Base-by-base conservation (phyloP, 2,888 invertebrate genomes). In the Sipunculus nudus region DNA sequence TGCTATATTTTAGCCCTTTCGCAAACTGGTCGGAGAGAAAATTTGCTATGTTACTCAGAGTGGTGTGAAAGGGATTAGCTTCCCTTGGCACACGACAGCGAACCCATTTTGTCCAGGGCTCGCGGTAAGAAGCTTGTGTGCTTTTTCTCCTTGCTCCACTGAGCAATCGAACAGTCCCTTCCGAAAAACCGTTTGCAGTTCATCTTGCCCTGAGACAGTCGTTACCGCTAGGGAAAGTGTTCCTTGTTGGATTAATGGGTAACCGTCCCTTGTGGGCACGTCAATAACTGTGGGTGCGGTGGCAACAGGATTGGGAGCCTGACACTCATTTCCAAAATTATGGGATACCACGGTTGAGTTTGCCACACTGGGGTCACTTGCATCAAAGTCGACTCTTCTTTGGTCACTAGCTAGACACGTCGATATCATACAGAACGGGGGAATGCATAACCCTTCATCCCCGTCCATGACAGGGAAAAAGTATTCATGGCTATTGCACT, bases 41-140 rank as follows among this genome's bases (percentile, higher is more conserved):
- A 19, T 43, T 43, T 16, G 19, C 19, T 10, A 43, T 19, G 8
- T 43, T 43, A 8, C 13, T 8, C 43, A 43, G 8, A 43, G 43
- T 16, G 10, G 10, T 21, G 8, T 43, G 13, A 43, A 43, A 8
- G 13, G 43, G 46, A 55, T 47, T 13, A 26, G 26, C 21, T 10
- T 23, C 28, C 48, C 48, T 10, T 26, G 19, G 10, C 19, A 21
- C 6, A 47, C 48, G 26, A 13, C 48, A 47, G 48, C 48, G 10
- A 47, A 47, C 48, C 48, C 48, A 47, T 16, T 53, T 43, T 43
- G 13, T 19, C 19, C 43, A 43, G 43, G 43, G 43, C 8, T 21
- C 43, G 13, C 19, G 13, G 43, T 10, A 10, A 43, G 43, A 13
- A 8, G 19, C 10, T 19, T 43, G 43, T 8, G 43, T 43, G 8